Evolutionary conservation across 2,797 vertebrate species (phyloP).

Genomic region (Alauda arvensis): DNA sequence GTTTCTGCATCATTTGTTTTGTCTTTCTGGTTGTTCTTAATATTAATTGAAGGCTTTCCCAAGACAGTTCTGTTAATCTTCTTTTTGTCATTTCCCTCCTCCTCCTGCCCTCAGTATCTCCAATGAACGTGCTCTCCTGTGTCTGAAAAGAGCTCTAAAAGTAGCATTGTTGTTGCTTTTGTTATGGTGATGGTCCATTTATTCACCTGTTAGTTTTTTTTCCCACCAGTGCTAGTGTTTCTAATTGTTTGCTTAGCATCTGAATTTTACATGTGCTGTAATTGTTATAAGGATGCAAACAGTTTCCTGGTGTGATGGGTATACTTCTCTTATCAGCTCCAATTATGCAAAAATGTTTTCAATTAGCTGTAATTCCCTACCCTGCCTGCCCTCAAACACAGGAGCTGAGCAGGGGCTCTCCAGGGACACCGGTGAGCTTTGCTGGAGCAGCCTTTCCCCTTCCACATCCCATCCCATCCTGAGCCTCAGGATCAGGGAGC

Average conservation of each 20-base stretch:
- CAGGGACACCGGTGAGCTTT: not conserved
- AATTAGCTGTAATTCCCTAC: constrained; percentile 26
- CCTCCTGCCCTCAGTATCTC: not conserved
- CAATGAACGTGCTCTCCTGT: not conserved
- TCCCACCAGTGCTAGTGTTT: not conserved
- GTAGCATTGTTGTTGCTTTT: not conserved
- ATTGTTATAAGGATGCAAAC: constrained; percentile 4
- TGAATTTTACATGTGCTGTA: not conserved
- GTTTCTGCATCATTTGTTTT: constrained; percentile 31
- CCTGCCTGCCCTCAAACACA: not conserved
- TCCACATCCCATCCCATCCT: not conserved
- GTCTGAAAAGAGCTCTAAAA: not conserved
- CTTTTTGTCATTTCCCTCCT: not conserved
- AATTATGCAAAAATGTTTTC: constrained; percentile 31
- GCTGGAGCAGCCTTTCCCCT: not conserved
- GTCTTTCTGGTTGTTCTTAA: constrained; percentile 39
- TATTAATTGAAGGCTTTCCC: constrained; percentile 58
- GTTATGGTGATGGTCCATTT: not conserved
- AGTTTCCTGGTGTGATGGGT: constrained; percentile 17
- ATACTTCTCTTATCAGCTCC: not conserved
- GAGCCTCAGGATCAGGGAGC: not conserved
- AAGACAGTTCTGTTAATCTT: constrained; percentile 38
- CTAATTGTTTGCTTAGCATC: not conserved
- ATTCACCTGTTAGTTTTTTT: not conserved
- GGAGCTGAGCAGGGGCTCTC: not conserved